These are phyloP conservation scores for Notodonta dromedarius DNA, from an alignment of 2,888 invertebrate genomes.

Conservation along the genomic window DNA sequence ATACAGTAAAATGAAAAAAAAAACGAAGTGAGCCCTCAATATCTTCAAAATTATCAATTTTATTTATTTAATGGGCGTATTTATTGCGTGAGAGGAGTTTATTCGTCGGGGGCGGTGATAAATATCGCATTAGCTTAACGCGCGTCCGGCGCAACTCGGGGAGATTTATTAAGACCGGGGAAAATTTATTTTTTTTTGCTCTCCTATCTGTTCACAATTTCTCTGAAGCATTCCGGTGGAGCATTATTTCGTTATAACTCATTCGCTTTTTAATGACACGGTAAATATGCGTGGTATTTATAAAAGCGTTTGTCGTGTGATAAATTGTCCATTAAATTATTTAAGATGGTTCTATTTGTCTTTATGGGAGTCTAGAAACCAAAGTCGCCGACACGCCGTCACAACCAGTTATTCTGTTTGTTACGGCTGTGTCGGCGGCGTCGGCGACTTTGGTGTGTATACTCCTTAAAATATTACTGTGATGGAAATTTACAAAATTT, in stretches of 20 bases:
- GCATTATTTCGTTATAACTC: slow-evolving; percentile 34
- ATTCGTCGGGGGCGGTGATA: slow-evolving; percentile 68
- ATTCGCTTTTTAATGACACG: slow-evolving; percentile 21
- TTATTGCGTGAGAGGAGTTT: slow-evolving; percentile 68
- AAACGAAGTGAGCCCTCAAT: not conserved
- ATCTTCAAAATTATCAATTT: slow-evolving; percentile 29
- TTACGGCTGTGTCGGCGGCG: too few relatives aligned
- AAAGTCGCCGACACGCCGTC: too few relatives aligned
- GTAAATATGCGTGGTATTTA: not conserved
- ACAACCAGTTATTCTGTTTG: too few relatives aligned
- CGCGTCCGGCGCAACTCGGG: slow-evolving; percentile 40
- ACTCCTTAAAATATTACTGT: too few relatives aligned
- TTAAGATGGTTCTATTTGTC: too few relatives aligned
- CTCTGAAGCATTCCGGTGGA: slow-evolving; percentile 44
- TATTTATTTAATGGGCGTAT: slow-evolving; percentile 62
- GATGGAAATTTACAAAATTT: too few relatives aligned
- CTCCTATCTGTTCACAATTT: slow-evolving; percentile 58
- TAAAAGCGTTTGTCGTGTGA: not conserved
- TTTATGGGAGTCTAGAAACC: too few relatives aligned
- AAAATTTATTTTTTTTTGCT: slow-evolving; percentile 58
- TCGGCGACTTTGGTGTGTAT: too few relatives aligned
- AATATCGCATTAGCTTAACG: slow-evolving; percentile 75
- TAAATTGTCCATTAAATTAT: not conserved
- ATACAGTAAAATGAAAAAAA: too few relatives aligned
- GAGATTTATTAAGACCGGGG: slow-evolving; percentile 68